Evolutionary conservation across 2,797 vertebrate species (phyloP), one percentile per base, ranked within the genome.

Genomic region (Aratinga solstitialis): DNA sequence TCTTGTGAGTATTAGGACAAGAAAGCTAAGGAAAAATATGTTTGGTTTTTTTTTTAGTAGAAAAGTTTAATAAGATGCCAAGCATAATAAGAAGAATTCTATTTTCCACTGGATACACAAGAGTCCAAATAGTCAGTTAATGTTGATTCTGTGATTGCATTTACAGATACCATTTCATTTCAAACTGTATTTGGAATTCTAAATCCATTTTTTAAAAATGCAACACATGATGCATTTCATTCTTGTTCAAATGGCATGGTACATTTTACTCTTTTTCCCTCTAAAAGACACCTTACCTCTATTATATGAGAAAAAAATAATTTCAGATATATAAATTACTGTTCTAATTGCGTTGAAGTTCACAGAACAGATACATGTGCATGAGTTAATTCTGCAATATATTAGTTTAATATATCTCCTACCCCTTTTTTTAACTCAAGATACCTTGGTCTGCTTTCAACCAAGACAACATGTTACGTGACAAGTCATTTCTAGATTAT

Each of bases 41-140:
- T n/a, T 8, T 42, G 47, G 5, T 14, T 48, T 48, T 48, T n/a
- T 74, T 85, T 74, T 53, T 56, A 80, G 82, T 32, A 58, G 42
- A 75, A 83, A 94, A 81, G 15, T 80, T 89, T 86, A 88, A 84
- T 76, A 84, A 88, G 82, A 78, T 81, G 27, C 29, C 73, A 91
- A 80, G 27, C 0, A 0, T 62, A 93, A 85, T 84, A 92, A 85
- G 30, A 13, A 5, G 84, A 93, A 90, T 69, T 78, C 40, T 45
- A 80, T 92, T 93, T 96, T 89, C 53, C 30, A 73, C 43, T 66
- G 11, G 50, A 66, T 84, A 85, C 69, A 81, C 26, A 68, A 4
- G 10, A 40, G 34, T 68, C 81, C 47, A 81, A 93, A 50, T 40
- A 91, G 76, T 51, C 56, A 61, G 19, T 40, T 81, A 69, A 8